Conservation (phyloP, 1,140 invertebrate species). For the Cotesia chilonis region DNA sequence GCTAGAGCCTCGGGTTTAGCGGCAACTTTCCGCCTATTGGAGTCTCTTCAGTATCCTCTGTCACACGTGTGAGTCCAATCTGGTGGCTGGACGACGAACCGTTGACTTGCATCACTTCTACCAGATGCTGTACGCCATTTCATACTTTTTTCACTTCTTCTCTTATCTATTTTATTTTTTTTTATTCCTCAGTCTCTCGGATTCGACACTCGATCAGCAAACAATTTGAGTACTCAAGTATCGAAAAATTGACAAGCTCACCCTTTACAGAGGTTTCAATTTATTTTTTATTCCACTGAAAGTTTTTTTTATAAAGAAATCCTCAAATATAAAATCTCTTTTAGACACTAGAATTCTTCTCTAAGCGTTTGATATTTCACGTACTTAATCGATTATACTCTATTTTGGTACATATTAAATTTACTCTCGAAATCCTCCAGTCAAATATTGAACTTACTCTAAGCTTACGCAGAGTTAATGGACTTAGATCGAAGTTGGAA, state of each 20-base stretch:
- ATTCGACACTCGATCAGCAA: constrained; percentile 17
- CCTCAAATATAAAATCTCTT: no score
- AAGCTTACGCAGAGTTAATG: no score
- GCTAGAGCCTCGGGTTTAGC: constrained; percentile 2
- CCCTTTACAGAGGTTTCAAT: no score
- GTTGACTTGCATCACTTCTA: not conserved
- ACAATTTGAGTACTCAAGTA: not conserved
- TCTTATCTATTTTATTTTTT: not conserved
- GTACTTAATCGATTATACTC: no score
- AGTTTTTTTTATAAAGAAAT: no score
- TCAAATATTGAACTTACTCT: no score
- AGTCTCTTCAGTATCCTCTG: constrained; percentile 9
- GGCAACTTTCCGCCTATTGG: constrained; percentile 4
- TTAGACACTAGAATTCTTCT: no score
- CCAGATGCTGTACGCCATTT: constrained; percentile 15
- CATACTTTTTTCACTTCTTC: not conserved
- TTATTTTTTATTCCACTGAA: no score
- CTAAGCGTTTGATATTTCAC: no score
- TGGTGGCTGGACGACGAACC: constrained; percentile 11
- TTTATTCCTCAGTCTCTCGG: not conserved
- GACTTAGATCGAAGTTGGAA: no score
- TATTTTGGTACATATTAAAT: no score
- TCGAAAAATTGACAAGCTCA: not conserved
- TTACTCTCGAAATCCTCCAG: no score
- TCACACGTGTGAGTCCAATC: constrained; percentile 16